Conservation (phyloP, 2,113 vertebrate genomes). For the Aptenodytes forsteri region DNA sequence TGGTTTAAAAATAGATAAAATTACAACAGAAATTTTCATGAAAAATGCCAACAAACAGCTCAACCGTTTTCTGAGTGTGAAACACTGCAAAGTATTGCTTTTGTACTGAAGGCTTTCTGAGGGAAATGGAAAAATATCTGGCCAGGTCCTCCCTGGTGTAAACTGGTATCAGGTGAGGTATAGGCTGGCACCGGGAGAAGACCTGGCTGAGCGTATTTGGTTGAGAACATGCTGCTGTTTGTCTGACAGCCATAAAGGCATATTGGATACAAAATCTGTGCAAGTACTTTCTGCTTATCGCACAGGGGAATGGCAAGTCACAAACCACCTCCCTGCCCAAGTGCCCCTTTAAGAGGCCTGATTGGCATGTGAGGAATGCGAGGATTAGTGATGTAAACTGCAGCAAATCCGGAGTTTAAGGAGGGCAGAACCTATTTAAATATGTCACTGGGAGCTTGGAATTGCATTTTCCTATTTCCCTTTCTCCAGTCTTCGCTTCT, state of each 20-base stretch:
- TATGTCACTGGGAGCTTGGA: neutral
- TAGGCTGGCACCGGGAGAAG: neutral
- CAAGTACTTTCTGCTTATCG: neutral
- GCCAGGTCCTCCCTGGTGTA: neutral
- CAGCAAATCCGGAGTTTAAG: neutral
- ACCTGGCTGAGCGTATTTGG: neutral
- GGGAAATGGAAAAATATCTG: neutral
- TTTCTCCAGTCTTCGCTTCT: neutral
- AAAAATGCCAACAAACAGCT: neutral
- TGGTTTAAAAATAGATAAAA: neutral
- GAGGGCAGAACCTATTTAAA: neutral
- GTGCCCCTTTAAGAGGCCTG: conserved; percentile 36
- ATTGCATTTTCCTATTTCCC: neutral
- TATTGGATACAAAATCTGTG: neutral
- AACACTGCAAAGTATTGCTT: neutral
- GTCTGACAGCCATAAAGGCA: neutral
- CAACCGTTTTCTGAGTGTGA: neutral
- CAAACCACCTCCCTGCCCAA: conserved; percentile 10
- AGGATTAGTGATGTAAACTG: conserved; percentile 54
- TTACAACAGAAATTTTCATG: neutral
- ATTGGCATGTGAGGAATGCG: conserved; percentile 55
- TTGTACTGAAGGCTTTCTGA: neutral
- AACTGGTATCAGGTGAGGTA: neutral
- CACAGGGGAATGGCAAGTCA: neutral
- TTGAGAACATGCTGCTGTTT: neutral